phyloP scores from a whole-genome alignment of 2,113 vertebrate genomes.

The Cyanistes caeruleus region DNA sequence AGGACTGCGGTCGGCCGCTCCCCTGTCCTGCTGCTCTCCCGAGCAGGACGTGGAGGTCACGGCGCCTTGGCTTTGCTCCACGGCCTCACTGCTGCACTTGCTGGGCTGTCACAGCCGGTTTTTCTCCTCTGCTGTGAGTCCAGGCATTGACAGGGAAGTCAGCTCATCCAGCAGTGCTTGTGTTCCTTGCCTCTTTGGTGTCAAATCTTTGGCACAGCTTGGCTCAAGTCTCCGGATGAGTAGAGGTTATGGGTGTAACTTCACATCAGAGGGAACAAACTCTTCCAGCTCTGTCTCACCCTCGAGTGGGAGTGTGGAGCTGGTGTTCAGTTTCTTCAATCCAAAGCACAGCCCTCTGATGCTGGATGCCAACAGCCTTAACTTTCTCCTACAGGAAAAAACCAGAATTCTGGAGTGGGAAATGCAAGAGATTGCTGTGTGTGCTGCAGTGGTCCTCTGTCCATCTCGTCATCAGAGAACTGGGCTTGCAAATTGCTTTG shows the following conservation, averaged over 20 bases:
- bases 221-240: background rate
- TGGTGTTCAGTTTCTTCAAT: background rate
- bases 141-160: background rate
- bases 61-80: background rate
- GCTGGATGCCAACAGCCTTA: background rate
- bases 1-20: background rate
- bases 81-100: background rate
- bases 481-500: background rate
- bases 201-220: background rate
- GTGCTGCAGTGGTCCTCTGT: background rate
- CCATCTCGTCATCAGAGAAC: background rate
- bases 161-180: background rate
- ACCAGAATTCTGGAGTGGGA: background rate
- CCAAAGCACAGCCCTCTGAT: background rate
- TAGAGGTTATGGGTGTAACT: background rate
- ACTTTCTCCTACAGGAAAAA: background rate
- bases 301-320: background rate
- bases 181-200: background rate
- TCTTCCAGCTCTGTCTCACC: background rate
- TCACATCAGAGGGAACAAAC: background rate
- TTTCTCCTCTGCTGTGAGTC: background rate
- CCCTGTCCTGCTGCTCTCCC: background rate
- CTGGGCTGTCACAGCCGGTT: background rate
- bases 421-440: background rate
- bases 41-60: background rate